These are phyloP conservation scores for Acarapis woodi DNA, from an alignment of 1,140 invertebrate genomes.

Conservation along the genomic window DNA sequence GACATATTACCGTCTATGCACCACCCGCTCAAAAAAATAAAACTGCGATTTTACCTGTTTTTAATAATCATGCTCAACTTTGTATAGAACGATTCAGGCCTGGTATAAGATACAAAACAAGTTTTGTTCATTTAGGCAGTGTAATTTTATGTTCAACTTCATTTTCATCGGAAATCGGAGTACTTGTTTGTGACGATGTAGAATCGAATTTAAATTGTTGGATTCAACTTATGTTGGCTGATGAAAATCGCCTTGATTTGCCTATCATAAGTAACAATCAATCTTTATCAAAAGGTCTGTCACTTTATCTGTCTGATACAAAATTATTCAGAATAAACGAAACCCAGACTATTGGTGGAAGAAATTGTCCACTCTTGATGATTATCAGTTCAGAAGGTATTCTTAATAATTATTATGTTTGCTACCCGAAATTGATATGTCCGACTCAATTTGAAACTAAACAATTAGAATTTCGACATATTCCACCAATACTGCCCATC, in stretches of 20 bases:
- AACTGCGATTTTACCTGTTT: neutral
- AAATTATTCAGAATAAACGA: slow-evolving; percentile 1
- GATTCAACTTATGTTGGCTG: slow-evolving; percentile 39
- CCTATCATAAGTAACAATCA: slow-evolving; percentile 33
- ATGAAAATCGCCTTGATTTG: slow-evolving; percentile 37
- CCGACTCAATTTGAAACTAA: too few relatives aligned
- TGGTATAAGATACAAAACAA: neutral
- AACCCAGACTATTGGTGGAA: slow-evolving; percentile 3
- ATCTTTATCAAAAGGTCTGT: slow-evolving; percentile 36
- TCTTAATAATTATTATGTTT: slow-evolving; percentile 5
- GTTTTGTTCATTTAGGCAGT: slow-evolving; percentile 4
- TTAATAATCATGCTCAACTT: slow-evolving; percentile 4
- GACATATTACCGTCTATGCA: slow-evolving; percentile 1
- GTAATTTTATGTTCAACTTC: slow-evolving; percentile 4
- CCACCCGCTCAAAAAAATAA: slow-evolving; percentile 5
- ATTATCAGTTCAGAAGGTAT: slow-evolving; percentile 3
- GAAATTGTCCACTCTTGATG: neutral
- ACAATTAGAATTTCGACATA: too few relatives aligned
- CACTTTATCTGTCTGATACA: slow-evolving; percentile 8
- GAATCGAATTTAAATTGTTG: slow-evolving; percentile 24
- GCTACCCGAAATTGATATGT: slow-evolving; percentile 1
- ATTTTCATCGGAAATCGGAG: slow-evolving; percentile 3
- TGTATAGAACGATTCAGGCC: slow-evolving; percentile 2
- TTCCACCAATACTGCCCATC: neutral
- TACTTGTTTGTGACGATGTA: slow-evolving; percentile 19